Conservation (phyloP, 2,797 vertebrate species). For the Syngnathus acus region DNA sequence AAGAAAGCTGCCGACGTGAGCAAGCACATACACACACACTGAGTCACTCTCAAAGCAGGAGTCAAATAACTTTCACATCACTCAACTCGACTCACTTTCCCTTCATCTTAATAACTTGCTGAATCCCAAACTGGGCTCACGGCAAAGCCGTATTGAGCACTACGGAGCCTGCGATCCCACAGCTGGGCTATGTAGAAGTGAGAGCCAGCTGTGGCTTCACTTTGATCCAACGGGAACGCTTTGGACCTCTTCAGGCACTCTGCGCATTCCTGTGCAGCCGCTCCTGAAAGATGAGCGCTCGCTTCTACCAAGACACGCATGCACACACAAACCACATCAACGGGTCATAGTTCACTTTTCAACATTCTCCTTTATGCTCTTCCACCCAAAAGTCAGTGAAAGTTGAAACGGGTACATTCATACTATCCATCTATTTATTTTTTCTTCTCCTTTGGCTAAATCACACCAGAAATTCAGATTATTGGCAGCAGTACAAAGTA, state of each 20-base stretch:
- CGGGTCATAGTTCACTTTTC: background rate
- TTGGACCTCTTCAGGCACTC: conserved; percentile 36
- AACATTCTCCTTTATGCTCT: background rate
- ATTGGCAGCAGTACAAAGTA: background rate
- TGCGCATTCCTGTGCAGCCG: conserved; percentile 51
- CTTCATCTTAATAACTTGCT: background rate
- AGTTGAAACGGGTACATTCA: background rate
- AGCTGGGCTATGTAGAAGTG: conserved; percentile 38
- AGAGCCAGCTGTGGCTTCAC: conserved; percentile 46
- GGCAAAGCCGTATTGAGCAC: background rate
- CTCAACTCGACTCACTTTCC: conserved; percentile 10
- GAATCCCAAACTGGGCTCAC: background rate
- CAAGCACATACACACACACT: conserved; percentile 20
- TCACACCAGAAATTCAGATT: background rate
- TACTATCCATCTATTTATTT: too few species aligned
- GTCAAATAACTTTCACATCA: conserved; percentile 1
- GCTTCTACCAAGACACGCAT: conserved; percentile 2
- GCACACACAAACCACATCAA: conserved; percentile 8
- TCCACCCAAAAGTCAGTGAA: background rate
- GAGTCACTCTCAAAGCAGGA: background rate
- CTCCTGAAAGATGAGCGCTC: conserved; percentile 49
- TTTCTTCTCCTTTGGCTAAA: background rate
- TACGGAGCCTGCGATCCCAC: conserved; percentile 30
- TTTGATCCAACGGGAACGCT: conserved; percentile 45
- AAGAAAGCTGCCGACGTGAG: conserved; percentile 85